These are phyloP conservation scores for Coregonus clupeaformis DNA, from an alignment of 2,113 vertebrate genomes.

Conservation along the genomic window DNA sequence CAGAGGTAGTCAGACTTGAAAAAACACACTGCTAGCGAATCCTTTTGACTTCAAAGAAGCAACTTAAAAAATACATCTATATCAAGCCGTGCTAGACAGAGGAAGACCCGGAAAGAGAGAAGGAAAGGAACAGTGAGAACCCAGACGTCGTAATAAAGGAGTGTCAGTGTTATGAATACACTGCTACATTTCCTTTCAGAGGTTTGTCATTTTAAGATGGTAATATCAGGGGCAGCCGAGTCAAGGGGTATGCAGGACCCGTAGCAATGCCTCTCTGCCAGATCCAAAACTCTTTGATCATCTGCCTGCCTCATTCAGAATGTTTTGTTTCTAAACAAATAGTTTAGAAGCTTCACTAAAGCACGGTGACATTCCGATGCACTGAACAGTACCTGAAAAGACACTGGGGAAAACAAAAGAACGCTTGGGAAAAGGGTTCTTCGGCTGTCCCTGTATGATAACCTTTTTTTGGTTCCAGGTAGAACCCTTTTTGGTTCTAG, in stretches of 20 bases:
- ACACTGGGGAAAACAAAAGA: background rate
- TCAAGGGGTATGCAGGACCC: background rate
- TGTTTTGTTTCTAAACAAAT: background rate
- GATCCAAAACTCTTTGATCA: background rate
- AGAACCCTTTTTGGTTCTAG: too few species aligned
- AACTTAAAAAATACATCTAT: conserved; percentile 22
- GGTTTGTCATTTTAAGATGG: background rate
- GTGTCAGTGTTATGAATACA: conserved; percentile 3
- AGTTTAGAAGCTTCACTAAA: background rate
- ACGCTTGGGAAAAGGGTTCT: background rate
- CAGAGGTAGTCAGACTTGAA: background rate
- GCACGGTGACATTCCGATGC: background rate
- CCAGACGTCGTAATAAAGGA: background rate
- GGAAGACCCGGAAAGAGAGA: conserved; percentile 51
- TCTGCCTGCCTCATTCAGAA: background rate
- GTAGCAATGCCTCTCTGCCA: background rate
- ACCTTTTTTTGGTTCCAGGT: too few species aligned
- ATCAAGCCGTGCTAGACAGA: conserved; percentile 41
- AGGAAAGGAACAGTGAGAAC: background rate
- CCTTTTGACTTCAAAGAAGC: conserved; percentile 16
- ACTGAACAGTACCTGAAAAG: background rate
- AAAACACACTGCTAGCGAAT: background rate
- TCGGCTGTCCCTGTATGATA: background rate
- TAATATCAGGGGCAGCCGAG: background rate
- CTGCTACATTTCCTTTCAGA: background rate